Evolutionary conservation across 2,888 invertebrate species (phyloP), one percentile per base, ranked within the genome.

Genomic region (Meliscaeva auricollis): DNA sequence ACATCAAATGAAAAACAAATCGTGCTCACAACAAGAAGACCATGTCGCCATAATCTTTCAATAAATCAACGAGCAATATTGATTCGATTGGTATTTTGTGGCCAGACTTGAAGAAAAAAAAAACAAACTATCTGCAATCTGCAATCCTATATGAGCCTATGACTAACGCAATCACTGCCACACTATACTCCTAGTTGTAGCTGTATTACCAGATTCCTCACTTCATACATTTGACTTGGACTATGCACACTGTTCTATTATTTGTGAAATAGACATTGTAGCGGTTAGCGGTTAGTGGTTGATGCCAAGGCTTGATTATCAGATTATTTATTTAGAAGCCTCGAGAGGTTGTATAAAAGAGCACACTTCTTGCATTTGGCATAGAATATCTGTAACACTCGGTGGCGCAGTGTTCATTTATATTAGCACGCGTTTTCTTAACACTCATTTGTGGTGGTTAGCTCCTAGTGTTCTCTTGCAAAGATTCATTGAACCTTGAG

Each of bases 281-380:
- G 50, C 35, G 48, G 66, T 66, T n/a, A 58, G 74, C 64, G 64
- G 79, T 79, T 70, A 41, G 54, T 56, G 11, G 38, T 26, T 70
- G 77, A 72, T 82, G 66, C 46, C 52, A 9, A 54, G 52, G 58
- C 69, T 58, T 79, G 83, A 83, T 83, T 73, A 74, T 74, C 26
- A 62, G 83, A 83, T 83, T 79, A 74, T 78, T 83, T 83, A 83
- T 66, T 82, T 48, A 82, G 68, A 78, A 46, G 32, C 79, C 56
- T 50, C 41, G 20, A 69, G 73, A 74, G 69, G 48, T 74, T 78
- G 48, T 6, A 54, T 5, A 48, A 30, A 9, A 56, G 64, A 58
- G 50, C 38, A 35, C 52, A 74, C 50, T 13, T 44, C 50, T 17
- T 44, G n/a, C 44, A 30, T 64, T 38, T 35, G 62, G 11, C 30